A percentile compares a stretch with the other conserved stretches of the same genome.
phyloP scores from a whole-genome alignment of 2,797 vertebrate genomes.

The Lindbergichthys nudifrons region DNA sequence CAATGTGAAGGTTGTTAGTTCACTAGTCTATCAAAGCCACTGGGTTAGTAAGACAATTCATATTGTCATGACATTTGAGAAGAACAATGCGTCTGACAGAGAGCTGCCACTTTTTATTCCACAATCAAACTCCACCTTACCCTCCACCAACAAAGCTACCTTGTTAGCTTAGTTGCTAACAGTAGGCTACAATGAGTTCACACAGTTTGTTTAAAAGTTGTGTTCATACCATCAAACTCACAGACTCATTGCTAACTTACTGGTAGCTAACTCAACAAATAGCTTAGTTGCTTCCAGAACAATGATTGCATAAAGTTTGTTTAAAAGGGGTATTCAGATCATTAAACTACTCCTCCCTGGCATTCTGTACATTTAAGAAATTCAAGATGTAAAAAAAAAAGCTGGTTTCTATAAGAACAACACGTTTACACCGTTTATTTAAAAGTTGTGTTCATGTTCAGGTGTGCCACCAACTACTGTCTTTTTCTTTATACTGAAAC shows the following conservation, averaged over 20 bases:
- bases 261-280: too few relatives aligned
- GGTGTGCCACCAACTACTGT: not conserved
- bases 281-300: too few relatives aligned
- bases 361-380: not conserved
- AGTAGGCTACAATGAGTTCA: too few relatives aligned
- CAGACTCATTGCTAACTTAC: too few relatives aligned
- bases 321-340: too few relatives aligned
- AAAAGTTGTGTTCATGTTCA: not conserved
- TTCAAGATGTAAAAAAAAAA: not conserved
- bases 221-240: too few relatives aligned
- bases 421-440: not conserved
- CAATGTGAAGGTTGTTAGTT: not conserved
- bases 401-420: not conserved
- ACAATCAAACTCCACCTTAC: not conserved
- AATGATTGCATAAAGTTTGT: too few relatives aligned
- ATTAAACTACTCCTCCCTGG: too few relatives aligned
- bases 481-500: not conserved
- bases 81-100: not conserved
- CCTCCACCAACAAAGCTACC: too few relatives aligned
- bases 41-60: constrained; percentile 62
- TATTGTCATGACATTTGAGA: not conserved
- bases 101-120: not conserved
- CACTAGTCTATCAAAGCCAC: constrained; percentile 82
- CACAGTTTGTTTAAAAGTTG: too few relatives aligned
- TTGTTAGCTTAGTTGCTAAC: too few relatives aligned